Percentiles rank a stretch among this genome's conserved stretches.
These are phyloP conservation scores for Marronus borbonicus DNA, from an alignment of 2,888 invertebrate species.

Conservation along the genomic window DNA sequence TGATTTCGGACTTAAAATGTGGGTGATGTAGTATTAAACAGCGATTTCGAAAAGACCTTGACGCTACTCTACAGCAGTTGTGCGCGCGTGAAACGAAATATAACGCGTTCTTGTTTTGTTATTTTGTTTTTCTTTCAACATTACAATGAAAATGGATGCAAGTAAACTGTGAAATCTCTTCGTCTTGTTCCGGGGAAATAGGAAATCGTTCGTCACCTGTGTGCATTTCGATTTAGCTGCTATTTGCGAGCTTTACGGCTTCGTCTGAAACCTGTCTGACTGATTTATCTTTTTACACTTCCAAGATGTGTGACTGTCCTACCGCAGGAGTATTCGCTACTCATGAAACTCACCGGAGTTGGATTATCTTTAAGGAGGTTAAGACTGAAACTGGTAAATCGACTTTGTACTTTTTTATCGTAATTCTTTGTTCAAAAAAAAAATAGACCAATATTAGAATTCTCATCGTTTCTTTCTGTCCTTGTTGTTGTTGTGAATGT, in stretches of 20 bases:
- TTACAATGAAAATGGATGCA: conserved; percentile 22
- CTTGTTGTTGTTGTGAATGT: too few relatives aligned
- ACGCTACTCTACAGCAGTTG: conserved; percentile 16
- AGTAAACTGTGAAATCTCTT: conserved; percentile 29
- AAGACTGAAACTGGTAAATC: conserved; percentile 66
- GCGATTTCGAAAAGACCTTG: conserved; percentile 33
- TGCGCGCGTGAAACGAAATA: conserved; percentile 43
- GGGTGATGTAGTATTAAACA: conserved; percentile 40
- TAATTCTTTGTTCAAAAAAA: neutral
- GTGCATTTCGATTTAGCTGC: conserved; percentile 22
- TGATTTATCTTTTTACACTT: conserved; percentile 6
- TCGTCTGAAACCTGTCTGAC: conserved; percentile 14
- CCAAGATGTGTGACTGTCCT: conserved; percentile 69
- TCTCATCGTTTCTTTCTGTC: too few relatives aligned
- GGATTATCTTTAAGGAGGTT: conserved; percentile 83
- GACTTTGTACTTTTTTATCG: neutral
- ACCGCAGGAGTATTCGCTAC: conserved; percentile 75
- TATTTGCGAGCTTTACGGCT: neutral
- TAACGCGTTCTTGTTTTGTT: conserved; percentile 32
- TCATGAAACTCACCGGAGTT: conserved; percentile 82
- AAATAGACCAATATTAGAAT: too few relatives aligned
- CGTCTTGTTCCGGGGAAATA: neutral
- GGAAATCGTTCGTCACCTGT: neutral
- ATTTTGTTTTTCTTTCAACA: conserved; percentile 22
- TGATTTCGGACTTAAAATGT: conserved; percentile 43